phyloP scores from a whole-genome alignment of 1,140 invertebrate species.

The Araneus ventricosus region DNA sequence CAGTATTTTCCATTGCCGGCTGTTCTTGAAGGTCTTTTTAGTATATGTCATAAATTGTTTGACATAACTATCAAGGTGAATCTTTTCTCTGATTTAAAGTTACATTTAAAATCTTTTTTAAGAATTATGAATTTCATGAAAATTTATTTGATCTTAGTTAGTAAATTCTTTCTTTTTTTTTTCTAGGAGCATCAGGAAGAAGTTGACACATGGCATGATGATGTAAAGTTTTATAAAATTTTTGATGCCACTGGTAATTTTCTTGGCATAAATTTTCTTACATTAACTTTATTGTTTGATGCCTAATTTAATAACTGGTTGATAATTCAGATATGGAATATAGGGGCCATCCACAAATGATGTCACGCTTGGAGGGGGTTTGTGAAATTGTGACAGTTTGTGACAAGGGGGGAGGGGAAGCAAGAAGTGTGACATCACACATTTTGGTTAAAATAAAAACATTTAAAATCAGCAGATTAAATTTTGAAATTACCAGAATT shows the following conservation, averaged over 20 bases:
- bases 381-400: too few species aligned
- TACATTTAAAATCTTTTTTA: neutral
- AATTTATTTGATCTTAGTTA: neutral
- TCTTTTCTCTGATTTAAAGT: neutral
- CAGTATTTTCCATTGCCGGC: constrained; percentile 91
- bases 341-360: too few species aligned
- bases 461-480: too few species aligned
- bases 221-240: constrained; percentile 91
- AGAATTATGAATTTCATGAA: neutral
- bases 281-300: too few species aligned
- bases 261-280: neutral
- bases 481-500: too few species aligned
- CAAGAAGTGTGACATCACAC: too few species aligned
- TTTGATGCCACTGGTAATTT: constrained; percentile 86
- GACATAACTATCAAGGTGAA: constrained; percentile 87
- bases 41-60: constrained; percentile 88
- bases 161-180: neutral
- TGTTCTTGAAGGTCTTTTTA: constrained; percentile 88
- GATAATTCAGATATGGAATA: too few species aligned
- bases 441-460: too few species aligned
- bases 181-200: constrained; percentile 82
- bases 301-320: too few species aligned
- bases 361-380: too few species aligned
- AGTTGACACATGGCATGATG: constrained; percentile 89
- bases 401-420: too few species aligned